Conservation (phyloP, 2,888 invertebrate genomes). For the Mylabris sibirica region DNA sequence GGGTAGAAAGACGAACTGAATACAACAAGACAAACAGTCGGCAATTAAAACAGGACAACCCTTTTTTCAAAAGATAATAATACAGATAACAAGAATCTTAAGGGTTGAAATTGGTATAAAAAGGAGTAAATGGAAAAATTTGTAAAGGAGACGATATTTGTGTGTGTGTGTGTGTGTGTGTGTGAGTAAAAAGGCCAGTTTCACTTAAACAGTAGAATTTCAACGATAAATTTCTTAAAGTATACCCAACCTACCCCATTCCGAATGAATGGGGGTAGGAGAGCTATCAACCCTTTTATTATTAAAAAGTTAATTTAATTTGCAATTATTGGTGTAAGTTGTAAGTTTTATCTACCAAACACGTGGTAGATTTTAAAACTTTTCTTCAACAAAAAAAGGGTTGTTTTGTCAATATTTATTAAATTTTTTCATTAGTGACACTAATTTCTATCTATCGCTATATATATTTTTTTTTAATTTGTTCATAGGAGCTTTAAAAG, state of each 20-base stretch:
- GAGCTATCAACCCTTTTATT: not conserved
- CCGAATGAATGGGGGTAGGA: not conserved
- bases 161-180: not conserved
- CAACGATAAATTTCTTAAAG: not conserved
- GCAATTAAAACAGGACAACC: slow-evolving; percentile 54
- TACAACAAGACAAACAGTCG: slow-evolving; percentile 54
- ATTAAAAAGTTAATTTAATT: slow-evolving; percentile 58
- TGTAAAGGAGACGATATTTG: not conserved
- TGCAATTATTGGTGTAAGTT: slow-evolving; percentile 58
- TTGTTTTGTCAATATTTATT: slow-evolving; percentile 24
- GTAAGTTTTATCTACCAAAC: slow-evolving; percentile 48
- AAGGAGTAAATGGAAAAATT: not conserved
- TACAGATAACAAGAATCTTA: slow-evolving; percentile 50
- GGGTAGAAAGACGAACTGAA: slow-evolving; percentile 32
- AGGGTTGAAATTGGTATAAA: not conserved
- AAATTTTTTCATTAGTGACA: slow-evolving; percentile 11
- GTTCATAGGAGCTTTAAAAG: slow-evolving; percentile 39
- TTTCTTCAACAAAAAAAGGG: too few species aligned
- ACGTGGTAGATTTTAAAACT: slow-evolving; percentile 26
- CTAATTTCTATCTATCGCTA: slow-evolving; percentile 3
- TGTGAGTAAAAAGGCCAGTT: not conserved
- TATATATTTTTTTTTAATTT: slow-evolving; percentile 2
- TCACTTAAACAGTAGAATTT: not conserved
- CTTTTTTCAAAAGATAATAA: slow-evolving; percentile 53
- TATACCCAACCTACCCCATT: not conserved